A percentile compares a stretch with the other conserved stretches of the same genome.
Conservation (phyloP, 2,888 invertebrate species). For the Drosophila parthenogenetica region DNA sequence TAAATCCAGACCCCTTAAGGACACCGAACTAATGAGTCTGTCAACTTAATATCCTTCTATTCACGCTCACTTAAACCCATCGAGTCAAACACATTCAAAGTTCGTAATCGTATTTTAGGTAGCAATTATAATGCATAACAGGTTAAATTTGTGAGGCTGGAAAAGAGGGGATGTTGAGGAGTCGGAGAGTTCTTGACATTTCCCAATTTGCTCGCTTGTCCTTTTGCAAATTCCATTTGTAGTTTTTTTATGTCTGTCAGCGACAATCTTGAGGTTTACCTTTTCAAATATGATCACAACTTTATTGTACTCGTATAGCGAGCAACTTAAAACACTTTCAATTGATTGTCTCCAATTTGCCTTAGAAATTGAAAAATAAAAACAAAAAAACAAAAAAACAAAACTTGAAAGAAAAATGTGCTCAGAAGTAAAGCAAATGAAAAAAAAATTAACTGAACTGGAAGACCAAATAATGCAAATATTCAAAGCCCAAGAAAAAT, state of each 20-base stretch:
- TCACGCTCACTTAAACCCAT: not conserved
- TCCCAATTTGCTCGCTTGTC: slow-evolving; percentile 9
- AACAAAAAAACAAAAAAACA: slow-evolving; percentile 22
- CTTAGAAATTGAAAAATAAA: not conserved
- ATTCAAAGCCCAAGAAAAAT: slow-evolving; percentile 16
- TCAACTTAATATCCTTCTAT: slow-evolving; percentile 14
- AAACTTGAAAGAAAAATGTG: slow-evolving; percentile 47
- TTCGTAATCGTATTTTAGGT: slow-evolving; percentile 13
- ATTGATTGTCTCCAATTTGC: not conserved
- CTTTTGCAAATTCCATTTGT: slow-evolving; percentile 4
- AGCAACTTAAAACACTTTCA: not conserved
- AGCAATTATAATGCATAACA: slow-evolving; percentile 27
- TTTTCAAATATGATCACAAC: slow-evolving; percentile 18
- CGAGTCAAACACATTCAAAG: not conserved
- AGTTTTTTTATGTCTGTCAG: slow-evolving; percentile 4
- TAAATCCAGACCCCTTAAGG: not conserved
- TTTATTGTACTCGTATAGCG: slow-evolving; percentile 7
- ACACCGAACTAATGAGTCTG: slow-evolving; percentile 13
- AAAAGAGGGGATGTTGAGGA: not conserved
- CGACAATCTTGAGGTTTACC: slow-evolving; percentile 7
- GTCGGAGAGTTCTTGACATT: not conserved
- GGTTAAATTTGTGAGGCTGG: slow-evolving; percentile 18
- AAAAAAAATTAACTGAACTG: slow-evolving; percentile 37
- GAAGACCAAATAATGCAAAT: slow-evolving; percentile 43
- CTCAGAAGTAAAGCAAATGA: slow-evolving; percentile 3